phyloP scores from a whole-genome alignment of 2,113 vertebrate genomes.

The Caretta caretta region DNA sequence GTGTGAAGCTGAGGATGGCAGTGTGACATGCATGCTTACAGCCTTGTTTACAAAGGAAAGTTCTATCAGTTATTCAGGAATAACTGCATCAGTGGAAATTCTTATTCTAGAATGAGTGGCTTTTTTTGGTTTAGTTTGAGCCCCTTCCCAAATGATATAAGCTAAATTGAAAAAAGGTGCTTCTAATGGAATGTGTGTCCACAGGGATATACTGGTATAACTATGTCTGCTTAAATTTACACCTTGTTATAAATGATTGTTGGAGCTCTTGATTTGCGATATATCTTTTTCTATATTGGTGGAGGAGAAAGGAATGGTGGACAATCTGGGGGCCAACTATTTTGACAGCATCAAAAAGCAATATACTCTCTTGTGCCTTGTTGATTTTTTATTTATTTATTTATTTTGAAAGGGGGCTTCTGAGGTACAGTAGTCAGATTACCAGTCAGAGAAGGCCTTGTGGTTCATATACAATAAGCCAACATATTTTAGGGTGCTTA shows the following conservation, averaged over 20 bases:
- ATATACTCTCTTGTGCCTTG: neutral
- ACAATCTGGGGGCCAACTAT: neutral
- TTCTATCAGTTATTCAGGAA: neutral
- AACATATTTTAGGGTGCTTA: neutral
- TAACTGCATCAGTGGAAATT: neutral
- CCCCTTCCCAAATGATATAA: neutral
- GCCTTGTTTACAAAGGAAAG: neutral
- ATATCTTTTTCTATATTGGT: neutral
- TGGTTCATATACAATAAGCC: neutral
- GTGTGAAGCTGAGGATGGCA: neutral
- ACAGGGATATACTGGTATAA: neutral
- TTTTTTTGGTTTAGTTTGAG: neutral
- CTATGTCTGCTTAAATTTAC: neutral
- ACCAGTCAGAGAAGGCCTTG: neutral
- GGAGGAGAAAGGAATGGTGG: rapidly evolving
- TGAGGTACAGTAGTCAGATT: neutral
- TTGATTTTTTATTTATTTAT: neutral
- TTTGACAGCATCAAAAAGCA: neutral
- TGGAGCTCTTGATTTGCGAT: neutral
- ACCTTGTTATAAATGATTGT: neutral
- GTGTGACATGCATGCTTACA: rapidly evolving
- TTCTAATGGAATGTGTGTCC: rapidly evolving
- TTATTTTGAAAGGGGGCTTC: neutral
- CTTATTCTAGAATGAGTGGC: neutral
- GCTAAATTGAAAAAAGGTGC: neutral